Evolutionary conservation across 30 jellyfish, hydroid and myxozoan genomes (phyloP).

Genomic region (Phacellophora camtschatica): DNA sequence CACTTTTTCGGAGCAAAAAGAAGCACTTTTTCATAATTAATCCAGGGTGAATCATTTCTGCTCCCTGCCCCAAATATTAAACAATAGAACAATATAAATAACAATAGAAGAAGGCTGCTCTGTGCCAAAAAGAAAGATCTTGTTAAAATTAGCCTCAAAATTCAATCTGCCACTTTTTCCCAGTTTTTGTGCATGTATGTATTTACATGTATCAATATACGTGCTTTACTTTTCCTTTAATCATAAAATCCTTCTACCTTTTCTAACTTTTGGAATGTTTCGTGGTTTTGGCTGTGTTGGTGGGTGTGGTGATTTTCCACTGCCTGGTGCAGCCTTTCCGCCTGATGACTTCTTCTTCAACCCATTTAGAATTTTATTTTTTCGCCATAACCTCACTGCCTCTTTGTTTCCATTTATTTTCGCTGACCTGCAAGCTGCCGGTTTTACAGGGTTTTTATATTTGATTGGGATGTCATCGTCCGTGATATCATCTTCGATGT

Average conservation of each 20-base stretch:
- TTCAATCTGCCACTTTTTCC: no score
- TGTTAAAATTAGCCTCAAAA: no score
- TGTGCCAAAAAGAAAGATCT: no score
- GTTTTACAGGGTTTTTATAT: neutral
- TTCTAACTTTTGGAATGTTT: neutral
- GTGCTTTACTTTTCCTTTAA: neutral
- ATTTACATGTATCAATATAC: neutral
- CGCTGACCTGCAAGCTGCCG: neutral
- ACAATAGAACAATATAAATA: no score
- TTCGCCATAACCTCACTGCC: slow-evolving; percentile 12
- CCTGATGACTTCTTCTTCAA: neutral
- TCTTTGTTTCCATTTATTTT: neutral
- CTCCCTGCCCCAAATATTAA: no score
- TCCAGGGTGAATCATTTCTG: no score
- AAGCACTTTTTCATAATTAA: no score
- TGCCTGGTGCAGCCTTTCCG: neutral
- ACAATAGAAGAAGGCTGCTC: no score
- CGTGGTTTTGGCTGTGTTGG: no score
- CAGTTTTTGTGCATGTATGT: no score
- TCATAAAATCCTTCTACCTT: neutral
- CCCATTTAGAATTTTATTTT: neutral
- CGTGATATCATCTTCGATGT: neutral
- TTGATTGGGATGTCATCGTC: neutral
- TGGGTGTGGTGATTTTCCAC: no score
- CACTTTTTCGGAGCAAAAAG: no score